Conservation (phyloP, 2,888 invertebrate genomes). For the Xestia c-nigrum region DNA sequence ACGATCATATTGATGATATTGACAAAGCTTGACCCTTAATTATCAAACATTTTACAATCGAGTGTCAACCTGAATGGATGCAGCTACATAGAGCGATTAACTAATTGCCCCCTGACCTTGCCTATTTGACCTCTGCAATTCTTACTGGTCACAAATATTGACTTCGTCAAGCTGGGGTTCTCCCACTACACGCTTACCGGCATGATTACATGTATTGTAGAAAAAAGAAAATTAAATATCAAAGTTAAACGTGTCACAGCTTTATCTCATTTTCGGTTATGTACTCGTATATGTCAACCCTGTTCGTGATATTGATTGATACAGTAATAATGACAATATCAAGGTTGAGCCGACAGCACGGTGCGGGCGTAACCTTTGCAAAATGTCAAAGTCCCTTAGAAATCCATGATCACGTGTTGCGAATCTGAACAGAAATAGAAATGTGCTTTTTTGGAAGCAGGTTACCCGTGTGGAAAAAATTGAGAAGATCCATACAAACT, state of each 20-base stretch:
- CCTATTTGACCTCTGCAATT: too few relatives aligned
- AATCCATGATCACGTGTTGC: slow-evolving; percentile 27
- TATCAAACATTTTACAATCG: too few relatives aligned
- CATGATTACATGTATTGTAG: too few relatives aligned
- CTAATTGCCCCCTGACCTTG: too few relatives aligned
- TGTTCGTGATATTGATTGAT: slow-evolving; percentile 39
- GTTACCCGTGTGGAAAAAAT: background rate
- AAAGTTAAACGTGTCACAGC: slow-evolving; percentile 6
- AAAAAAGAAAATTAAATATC: background rate
- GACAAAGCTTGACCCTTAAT: too few relatives aligned
- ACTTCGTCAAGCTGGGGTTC: too few relatives aligned
- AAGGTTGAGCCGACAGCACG: slow-evolving; percentile 26
- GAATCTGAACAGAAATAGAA: slow-evolving; percentile 15
- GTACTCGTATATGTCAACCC: slow-evolving; percentile 1
- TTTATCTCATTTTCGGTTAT: background rate
- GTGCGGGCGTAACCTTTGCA: slow-evolving; percentile 31
- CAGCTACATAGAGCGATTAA: too few relatives aligned
- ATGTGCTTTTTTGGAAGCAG: background rate
- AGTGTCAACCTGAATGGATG: too few relatives aligned
- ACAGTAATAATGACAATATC: slow-evolving; percentile 35
- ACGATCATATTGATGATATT: background rate
- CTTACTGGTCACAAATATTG: too few relatives aligned
- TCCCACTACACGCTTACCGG: too few relatives aligned
- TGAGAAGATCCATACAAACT: background rate
- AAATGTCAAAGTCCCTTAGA: slow-evolving; percentile 43